Base-by-base conservation (phyloP, 2,888 invertebrate genomes). In the Willowsia nigromaculata region DNA sequence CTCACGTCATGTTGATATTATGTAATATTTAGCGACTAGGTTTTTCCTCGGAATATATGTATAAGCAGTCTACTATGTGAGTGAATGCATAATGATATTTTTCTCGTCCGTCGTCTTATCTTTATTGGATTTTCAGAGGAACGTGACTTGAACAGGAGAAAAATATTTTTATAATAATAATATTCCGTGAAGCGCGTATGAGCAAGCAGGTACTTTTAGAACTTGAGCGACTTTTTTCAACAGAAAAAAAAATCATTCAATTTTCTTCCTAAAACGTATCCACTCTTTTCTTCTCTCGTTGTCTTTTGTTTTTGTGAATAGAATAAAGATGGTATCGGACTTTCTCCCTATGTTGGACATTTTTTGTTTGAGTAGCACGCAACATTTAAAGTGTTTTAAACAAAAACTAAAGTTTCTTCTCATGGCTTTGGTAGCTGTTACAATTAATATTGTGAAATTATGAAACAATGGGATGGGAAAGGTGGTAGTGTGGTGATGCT, bases 401-500 rank as follows among this genome's bases (percentile, higher is more conserved):
- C 59, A 59, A 59, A 25, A 56, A 56, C 22, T 2, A 25, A 27
- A 50, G 11, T 25, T 15, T 30, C 7, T 30, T 27, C 30, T 68
- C 68, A 0, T 37, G 33, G 33, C 18, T 33, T 13, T 56, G 22
- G 9, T 74, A 13, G 68, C 22, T 74, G 53, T 9, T 76, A 76
- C 76, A 76, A 76, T 76, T 76, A 76, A 76, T 76, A 76, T 76
- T 27, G 27, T n/a, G n/a, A 76, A 76, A 53, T 53, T 50, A 53
- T 76, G 47, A 76, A 76, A 76, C 76, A 76, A 76, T 18, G 33
- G 53, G 30, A 74, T 22, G 43, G 27, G 47, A 43, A 43, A 43
- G 40, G 27, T 62, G 81, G 62, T 81, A 27, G 40, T 62, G 37
- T 62, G 37, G 43, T 62, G 40, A 56, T 13, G 59, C 33, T 80